phyloP scores from a whole-genome alignment of 2,797 vertebrate genomes.

The Falco rusticolus region DNA sequence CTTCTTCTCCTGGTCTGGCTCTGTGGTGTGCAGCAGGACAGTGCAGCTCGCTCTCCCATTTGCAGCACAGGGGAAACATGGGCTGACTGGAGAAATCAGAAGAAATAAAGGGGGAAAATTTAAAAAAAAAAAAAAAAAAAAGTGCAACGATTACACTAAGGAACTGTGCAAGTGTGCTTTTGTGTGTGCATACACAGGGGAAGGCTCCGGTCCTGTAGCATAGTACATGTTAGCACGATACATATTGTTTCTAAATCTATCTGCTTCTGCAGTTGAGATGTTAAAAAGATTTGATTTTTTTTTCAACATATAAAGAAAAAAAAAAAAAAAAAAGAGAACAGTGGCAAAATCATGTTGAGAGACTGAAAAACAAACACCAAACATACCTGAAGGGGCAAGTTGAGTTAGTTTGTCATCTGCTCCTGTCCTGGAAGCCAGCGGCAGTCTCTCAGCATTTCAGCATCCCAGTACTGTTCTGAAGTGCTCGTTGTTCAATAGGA shows the following conservation, averaged over 20 bases:
- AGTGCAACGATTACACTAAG: background rate
- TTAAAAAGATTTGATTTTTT: background rate
- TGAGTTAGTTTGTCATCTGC: background rate
- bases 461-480: conserved; percentile 39
- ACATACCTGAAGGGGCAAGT: background rate
- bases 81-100: background rate
- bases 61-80: background rate
- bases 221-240: background rate
- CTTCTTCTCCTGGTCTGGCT: background rate
- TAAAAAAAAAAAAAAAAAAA: too few relatives aligned
- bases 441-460: conserved; percentile 22
- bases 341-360: conserved; percentile 50
- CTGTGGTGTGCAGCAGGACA: background rate
- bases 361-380: background rate
- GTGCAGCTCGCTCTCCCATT: background rate
- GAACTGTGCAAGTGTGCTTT: background rate
- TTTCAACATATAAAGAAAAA: background rate
- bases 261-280: conserved; percentile 27
- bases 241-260: background rate
- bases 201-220: background rate
- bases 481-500: conserved; percentile 44
- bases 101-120: background rate
- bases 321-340: background rate
- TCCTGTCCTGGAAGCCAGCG: background rate
- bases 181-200: background rate